A percentile compares a stretch with the other conserved stretches of the same genome.
These are phyloP conservation scores for Diabrotica balteata DNA, from an alignment of 2,888 invertebrate genomes.

Conservation along the genomic window DNA sequence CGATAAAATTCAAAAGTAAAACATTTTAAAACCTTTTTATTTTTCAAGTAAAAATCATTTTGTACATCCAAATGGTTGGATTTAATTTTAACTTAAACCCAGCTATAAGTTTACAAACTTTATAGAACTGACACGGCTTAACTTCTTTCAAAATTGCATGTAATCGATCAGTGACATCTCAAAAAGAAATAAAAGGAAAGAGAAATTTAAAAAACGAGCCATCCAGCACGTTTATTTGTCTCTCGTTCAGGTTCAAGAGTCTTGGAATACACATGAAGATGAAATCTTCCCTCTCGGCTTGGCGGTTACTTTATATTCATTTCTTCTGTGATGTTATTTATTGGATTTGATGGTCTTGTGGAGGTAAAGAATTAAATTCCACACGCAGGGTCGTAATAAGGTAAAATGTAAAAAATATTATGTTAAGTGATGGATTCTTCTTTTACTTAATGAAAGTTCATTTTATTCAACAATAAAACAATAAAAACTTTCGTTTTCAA, in stretches of 20 bases:
- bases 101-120: too few relatives aligned
- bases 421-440: too few relatives aligned
- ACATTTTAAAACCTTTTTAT: too few relatives aligned
- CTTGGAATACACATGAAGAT: slow-evolving; percentile 22
- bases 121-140: too few relatives aligned
- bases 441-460: too few relatives aligned
- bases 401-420: too few relatives aligned
- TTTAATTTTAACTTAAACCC: too few relatives aligned
- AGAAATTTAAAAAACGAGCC: slow-evolving; percentile 14
- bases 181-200: slow-evolving; percentile 5
- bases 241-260: slow-evolving; percentile 4
- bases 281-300: slow-evolving; percentile 30
- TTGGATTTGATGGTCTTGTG: slow-evolving; percentile 33
- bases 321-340: slow-evolving; percentile 36
- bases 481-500: too few relatives aligned
- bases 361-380: slow-evolving; percentile 6
- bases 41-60: too few relatives aligned
- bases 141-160: background rate
- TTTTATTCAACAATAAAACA: too few relatives aligned
- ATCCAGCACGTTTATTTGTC: slow-evolving; percentile 23
- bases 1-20: too few relatives aligned
- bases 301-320: slow-evolving; percentile 38
- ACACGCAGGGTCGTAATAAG: background rate
- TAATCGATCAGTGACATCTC: background rate
- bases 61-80: too few relatives aligned